Base-by-base conservation (phyloP, 2,797 vertebrate genomes). In the Oreortyx pictus region DNA sequence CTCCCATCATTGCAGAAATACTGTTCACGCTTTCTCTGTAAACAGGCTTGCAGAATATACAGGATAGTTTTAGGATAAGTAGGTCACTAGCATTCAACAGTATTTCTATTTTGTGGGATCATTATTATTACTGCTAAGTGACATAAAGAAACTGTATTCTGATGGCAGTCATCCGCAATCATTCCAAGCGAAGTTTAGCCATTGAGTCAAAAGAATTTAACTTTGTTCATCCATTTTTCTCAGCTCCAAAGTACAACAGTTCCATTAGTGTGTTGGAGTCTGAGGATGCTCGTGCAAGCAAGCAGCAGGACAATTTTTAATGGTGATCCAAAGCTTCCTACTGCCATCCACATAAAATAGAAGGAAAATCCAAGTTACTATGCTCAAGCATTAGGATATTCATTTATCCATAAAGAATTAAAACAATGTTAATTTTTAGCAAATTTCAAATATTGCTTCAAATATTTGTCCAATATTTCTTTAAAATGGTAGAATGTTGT, bases 401-500 rank as follows among this genome's bases (percentile, higher is more conserved):
- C 43, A 73, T 60, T 57, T 54, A 43, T n/a, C 23, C 8, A 46
- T n/a, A 62, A 67, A 67, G 4, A 86, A 71, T 43, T 70, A 75
- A 31, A 16, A 17, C 43, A 24, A 3, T 31, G 20, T 44, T 80
- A 35, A 41, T 59, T 10, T 80, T 81, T n/a, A 61, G 37, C 37
- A 76, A 78, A 90, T 24, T 61, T 82, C 71, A 50, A 89, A 17
- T 89, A 90, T 79, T 9, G 0, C 61, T 90, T 92, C 72, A 83
- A 78, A 46, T 82, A 84, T 72, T 91, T 85, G 43, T n/a, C 59
- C 59, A 80, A 24, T 82, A 20, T 41, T 88, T 86, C 82, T 85
- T 44, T 49, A 56, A 3, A 2, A 23, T 82, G 59, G 50, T 59
- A 83, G 57, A 52, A 91, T 70, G 29, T 12, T 92, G 14, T 68